Percentiles rank a stretch among this genome's conserved stretches.
These are phyloP conservation scores for Maniola jurtina DNA, from an alignment of 1,140 invertebrate species.

Conservation along the genomic window DNA sequence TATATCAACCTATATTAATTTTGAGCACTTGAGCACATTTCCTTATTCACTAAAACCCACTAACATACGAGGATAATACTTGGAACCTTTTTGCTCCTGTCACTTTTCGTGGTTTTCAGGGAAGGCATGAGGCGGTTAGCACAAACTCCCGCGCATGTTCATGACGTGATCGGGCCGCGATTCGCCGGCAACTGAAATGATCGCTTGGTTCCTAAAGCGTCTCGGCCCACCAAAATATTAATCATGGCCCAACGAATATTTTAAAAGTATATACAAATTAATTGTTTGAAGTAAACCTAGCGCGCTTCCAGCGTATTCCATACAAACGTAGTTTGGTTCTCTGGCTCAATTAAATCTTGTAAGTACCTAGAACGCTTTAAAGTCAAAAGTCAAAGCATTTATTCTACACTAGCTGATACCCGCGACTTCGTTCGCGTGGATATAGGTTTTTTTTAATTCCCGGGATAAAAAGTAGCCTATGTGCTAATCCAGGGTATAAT, in stretches of 20 bases:
- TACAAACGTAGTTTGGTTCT: too few species aligned
- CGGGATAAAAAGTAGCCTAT: too few species aligned
- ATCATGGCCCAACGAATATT: conserved; percentile 17
- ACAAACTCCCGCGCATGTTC: conserved; percentile 35
- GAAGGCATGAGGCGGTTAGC: conserved; percentile 37
- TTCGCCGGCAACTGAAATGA: conserved; percentile 53
- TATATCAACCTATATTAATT: neutral
- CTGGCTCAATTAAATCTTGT: too few species aligned
- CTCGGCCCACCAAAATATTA: conserved; percentile 24
- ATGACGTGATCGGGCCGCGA: conserved; percentile 39
- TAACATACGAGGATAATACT: conserved; percentile 11
- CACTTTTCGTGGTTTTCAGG: conserved; percentile 38
- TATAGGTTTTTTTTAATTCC: too few species aligned
- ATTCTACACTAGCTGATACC: too few species aligned
- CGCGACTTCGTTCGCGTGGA: too few species aligned
- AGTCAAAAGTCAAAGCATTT: too few species aligned
- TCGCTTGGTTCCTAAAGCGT: conserved; percentile 26
- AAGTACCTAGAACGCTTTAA: too few species aligned
- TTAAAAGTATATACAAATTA: neutral
- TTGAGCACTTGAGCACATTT: neutral
- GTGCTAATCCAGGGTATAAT: too few species aligned
- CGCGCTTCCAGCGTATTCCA: too few species aligned
- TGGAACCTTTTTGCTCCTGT: conserved; percentile 48
- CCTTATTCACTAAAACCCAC: conserved; percentile 9
- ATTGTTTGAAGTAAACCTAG: neutral